Conservation (phyloP, 2,888 invertebrate genomes). For the Selenia dentaria region DNA sequence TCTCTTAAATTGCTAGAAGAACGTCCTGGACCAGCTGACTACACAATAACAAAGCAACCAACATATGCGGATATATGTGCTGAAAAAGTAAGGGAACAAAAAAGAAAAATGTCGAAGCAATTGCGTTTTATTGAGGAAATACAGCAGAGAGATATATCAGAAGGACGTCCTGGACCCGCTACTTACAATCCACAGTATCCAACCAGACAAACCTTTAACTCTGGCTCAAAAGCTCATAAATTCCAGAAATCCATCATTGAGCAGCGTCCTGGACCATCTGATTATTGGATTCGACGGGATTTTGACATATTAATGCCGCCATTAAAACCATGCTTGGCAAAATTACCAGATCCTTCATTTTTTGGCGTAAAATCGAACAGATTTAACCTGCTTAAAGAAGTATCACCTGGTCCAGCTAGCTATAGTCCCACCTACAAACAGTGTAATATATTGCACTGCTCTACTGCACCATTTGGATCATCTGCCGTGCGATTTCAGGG, state of each 20-base stretch:
- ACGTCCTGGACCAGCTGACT: conserved; percentile 66
- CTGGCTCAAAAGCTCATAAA: conserved; percentile 57
- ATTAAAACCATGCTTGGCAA: conserved; percentile 45
- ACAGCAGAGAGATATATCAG: conserved; percentile 53
- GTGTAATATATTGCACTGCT: conserved; percentile 48
- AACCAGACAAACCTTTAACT: conserved; percentile 45
- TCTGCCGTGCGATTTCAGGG: conserved; percentile 57
- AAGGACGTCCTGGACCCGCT: conserved; percentile 62
- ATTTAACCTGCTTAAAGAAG: conserved; percentile 49
- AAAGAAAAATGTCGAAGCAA: conserved; percentile 60
- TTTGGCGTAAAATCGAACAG: conserved; percentile 62
- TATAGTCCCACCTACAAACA: conserved; percentile 44
- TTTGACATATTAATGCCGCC: conserved; percentile 54
- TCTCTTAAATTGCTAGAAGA: conserved; percentile 30
- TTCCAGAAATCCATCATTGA: conserved; percentile 39
- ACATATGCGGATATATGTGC: conserved; percentile 46
- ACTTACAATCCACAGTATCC: conserved; percentile 53
- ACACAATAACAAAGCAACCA: conserved; percentile 43
- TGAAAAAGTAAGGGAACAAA: conserved; percentile 56
- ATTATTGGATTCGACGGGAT: conserved; percentile 55
- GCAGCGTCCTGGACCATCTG: conserved; percentile 58
- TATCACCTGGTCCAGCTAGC: conserved; percentile 62
- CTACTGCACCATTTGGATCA: conserved; percentile 56
- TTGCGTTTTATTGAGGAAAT: conserved; percentile 65
- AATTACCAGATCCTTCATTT: conserved; percentile 50